Base-by-base conservation (phyloP, 2,888 invertebrate species). In the Dolomedes plantarius region DNA sequence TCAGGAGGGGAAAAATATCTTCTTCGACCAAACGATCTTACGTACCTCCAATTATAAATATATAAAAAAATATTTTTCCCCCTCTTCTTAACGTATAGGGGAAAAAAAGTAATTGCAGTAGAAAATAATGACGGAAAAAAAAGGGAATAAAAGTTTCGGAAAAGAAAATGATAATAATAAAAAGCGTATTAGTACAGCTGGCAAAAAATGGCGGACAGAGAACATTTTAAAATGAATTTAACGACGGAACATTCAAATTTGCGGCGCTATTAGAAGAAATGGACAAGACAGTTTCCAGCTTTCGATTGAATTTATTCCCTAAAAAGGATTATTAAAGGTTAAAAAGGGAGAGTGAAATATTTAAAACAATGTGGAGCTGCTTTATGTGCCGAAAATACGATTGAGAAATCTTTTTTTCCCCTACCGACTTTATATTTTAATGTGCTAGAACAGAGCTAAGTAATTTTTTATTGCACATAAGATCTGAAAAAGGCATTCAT, bases 191-290 rank as follows among this genome's bases (percentile, higher is more conserved):
- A 56, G 1, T 56, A 16, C 46, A 46, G 46, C 46, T 46, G 46
- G 46, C 13, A 7, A 56, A 36, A 36, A 36, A 36, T 23, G 56
- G 23, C 19, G 19, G 3, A 11, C 1, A 23, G 2, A 56, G 56
- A 56, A 56, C 56, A 56, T 56, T 56, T 23, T 56, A 56, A 56
- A 56, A 56, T 56, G 56, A 56, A 56, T 56, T 56, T 56, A 56
- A 56, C 56, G 56, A 56, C 56, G 56, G 56, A 56, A 23, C 56
- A 56, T 56, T 56, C 56, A 56, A 56, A 56, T 56, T 56, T 56
- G 19, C 56, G 23, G 19, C 56, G 56, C 56, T 56, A 56, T 56
- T 56, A 56, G 56, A 56, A 56, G 56, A 56, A 56, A 56, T 3
- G 16, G 56, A 56, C 56, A 56, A 56, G 56, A 23, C 56, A 23